Conservation (phyloP, 2,113 vertebrate species). For the Ctenodactylus gundi region DNA sequence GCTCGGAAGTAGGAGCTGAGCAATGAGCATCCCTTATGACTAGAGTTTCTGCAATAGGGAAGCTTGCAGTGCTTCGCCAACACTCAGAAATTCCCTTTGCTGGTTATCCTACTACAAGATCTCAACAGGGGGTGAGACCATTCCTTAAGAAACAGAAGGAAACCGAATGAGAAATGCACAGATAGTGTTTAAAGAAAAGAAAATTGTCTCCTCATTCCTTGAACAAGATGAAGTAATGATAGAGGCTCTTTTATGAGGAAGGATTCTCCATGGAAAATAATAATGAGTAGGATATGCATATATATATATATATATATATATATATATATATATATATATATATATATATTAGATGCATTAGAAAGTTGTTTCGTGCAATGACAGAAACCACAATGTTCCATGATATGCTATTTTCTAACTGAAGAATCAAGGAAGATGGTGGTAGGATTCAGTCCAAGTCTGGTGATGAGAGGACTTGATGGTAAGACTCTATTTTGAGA, state of each 20-base stretch:
- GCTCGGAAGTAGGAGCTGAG: background rate
- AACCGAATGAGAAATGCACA: background rate
- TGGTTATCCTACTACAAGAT: background rate
- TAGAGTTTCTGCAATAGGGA: background rate
- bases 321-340: background rate
- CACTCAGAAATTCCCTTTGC: background rate
- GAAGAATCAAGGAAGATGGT: background rate
- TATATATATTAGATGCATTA: no score
- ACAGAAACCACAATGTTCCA: background rate
- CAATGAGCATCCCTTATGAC: background rate
- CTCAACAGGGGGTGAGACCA: background rate
- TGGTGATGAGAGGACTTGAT: background rate
- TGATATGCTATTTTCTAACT: background rate
- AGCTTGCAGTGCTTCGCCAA: background rate
- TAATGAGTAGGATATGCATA: background rate
- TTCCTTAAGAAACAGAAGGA: background rate
- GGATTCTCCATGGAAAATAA: background rate
- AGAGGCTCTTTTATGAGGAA: background rate
- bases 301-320: background rate
- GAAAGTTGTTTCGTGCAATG: background rate
- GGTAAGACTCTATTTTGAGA: background rate
- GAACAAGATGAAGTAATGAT: background rate
- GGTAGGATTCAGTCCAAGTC: background rate
- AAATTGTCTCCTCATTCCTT: background rate
- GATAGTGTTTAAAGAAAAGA: background rate